These are phyloP conservation scores for Brachypodius melanocephalos DNA, from an alignment of 2,113 vertebrate genomes.

Conservation along the genomic window DNA sequence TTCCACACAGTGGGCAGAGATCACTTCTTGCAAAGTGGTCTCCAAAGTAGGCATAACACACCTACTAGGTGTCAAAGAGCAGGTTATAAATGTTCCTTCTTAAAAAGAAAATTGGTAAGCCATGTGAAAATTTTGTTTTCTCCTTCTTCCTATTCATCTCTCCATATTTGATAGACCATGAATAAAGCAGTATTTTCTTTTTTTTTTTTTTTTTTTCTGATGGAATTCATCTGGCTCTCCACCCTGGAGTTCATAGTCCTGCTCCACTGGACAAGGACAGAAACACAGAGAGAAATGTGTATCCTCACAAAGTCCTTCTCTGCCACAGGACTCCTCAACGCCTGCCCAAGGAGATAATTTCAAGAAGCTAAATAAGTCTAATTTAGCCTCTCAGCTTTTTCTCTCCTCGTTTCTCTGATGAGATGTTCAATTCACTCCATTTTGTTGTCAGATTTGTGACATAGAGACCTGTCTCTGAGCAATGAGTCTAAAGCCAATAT, in stretches of 20 bases:
- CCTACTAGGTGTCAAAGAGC: background rate
- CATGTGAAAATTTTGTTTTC: background rate
- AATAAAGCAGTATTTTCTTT: background rate
- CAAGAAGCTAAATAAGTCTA: background rate
- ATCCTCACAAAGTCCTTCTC: background rate
- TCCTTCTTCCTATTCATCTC: background rate
- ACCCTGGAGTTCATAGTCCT: background rate
- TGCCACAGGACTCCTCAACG: background rate
- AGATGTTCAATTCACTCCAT: slow-evolving; percentile 33
- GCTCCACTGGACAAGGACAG: background rate
- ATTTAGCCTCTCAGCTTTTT: background rate
- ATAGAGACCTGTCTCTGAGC: slow-evolving; percentile 38
- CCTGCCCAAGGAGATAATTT: background rate
- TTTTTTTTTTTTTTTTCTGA: background rate
- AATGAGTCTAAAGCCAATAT: slow-evolving; percentile 53
- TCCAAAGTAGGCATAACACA: background rate
- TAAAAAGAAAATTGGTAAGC: background rate
- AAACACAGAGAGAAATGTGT: background rate
- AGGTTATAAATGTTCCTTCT: background rate
- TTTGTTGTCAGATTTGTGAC: slow-evolving; percentile 57
- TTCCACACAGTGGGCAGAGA: background rate
- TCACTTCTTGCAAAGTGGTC: background rate
- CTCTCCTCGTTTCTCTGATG: background rate
- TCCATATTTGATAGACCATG: background rate
- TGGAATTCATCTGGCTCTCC: background rate